Conservation (phyloP, 2,888 invertebrate species). For the Polymixis lichenea region DNA sequence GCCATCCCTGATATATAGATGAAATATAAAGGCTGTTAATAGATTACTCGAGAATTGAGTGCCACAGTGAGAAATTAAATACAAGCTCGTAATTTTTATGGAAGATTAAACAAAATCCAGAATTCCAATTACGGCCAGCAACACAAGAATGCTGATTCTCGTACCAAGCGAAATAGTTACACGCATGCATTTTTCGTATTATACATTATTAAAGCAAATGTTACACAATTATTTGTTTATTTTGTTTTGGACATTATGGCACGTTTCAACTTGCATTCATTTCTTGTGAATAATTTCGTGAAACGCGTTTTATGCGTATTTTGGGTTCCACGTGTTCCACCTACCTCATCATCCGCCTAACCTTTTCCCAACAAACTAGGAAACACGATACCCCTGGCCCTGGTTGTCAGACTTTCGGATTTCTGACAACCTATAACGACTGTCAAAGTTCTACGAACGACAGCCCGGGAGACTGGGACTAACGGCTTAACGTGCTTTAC, state of each 20-base stretch:
- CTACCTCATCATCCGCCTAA: background rate
- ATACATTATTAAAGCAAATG: slow-evolving; percentile 26
- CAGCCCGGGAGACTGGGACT: too few relatives aligned
- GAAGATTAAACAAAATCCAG: slow-evolving; percentile 1
- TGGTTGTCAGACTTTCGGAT: too few relatives aligned
- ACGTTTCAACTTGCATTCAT: slow-evolving; percentile 56
- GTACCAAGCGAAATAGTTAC: slow-evolving; percentile 43
- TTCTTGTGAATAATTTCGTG: slow-evolving; percentile 30
- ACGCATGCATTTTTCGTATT: slow-evolving; percentile 37
- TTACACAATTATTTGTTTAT: slow-evolving; percentile 58
- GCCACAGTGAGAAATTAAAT: background rate
- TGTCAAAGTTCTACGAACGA: background rate
- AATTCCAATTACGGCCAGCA: slow-evolving; percentile 40
- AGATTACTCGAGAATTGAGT: background rate
- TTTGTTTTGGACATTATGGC: slow-evolving; percentile 51
- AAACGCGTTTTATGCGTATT: slow-evolving; percentile 9
- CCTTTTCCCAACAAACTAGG: too few relatives aligned
- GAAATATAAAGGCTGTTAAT: too few relatives aligned
- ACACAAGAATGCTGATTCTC: slow-evolving; percentile 68
- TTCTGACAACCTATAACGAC: background rate
- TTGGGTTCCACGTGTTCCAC: background rate
- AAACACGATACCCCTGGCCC: background rate
- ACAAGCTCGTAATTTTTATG: background rate
- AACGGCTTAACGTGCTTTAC: background rate
- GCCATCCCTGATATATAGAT: too few relatives aligned